Evolutionary conservation across 2,888 invertebrate genomes (phyloP), one percentile per base, ranked within the genome.

Genomic region (Aelia acuminata): DNA sequence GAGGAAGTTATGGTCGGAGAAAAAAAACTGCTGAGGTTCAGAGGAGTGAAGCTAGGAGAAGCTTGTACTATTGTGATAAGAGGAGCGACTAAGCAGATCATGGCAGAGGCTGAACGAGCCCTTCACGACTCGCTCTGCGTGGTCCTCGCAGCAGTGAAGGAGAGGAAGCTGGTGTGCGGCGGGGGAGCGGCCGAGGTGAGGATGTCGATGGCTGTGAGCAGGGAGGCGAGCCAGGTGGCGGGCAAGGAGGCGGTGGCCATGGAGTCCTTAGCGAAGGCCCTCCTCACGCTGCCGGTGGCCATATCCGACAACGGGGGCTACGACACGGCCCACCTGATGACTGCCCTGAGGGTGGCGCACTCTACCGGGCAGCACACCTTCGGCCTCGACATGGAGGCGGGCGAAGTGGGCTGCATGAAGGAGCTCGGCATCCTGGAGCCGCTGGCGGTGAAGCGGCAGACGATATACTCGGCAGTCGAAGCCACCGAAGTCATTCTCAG

Each of bases 271-370:
- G 98, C 97, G 50, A 94, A 94, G 90, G 98, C 99, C 26, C 94
- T 99, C 84, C 94, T 96, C 89, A 95, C 97, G 91, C 93, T 99
- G 91, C 99, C 99, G 0, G 97, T 97, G 43, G 97, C 97, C 88
- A 99, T 99, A 90, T 98, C 99, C 57, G 99, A 99, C 93, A 99
- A 99, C 93, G 99, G 98, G 89, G 99, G 99, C 89, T 98, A 97
- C 92, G 99, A 99, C 94, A 98, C 98, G 80, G 97, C 99, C 0
- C 98, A 99, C 91, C 94, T 99, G 90, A 94, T 99, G 88, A 96
- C 98, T 22, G 95, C 98, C 91, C 94, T 99, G 89, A 94, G 98
- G 90, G 99, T 99, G 15, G 95, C 95, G 15, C 99, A 99, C 92
- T 96, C 96, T 57, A 95, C 95, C 91, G 97, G 97, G 86, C 95